These are phyloP conservation scores for Strigamia transsilvanica DNA, from an alignment of 2,888 invertebrate species.

Conservation along the genomic window DNA sequence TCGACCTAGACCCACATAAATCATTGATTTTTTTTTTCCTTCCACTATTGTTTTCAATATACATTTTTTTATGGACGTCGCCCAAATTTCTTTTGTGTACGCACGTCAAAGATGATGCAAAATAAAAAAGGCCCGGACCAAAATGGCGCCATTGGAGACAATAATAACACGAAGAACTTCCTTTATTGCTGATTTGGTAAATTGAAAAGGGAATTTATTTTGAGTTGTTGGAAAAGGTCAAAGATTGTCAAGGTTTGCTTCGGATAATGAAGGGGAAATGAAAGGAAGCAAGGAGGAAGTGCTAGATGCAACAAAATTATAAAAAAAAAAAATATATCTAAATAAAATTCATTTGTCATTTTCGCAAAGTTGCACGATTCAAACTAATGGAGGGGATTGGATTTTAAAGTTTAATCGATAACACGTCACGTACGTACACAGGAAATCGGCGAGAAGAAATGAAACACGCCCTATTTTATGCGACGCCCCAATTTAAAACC, in stretches of 20 bases:
- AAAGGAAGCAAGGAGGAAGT: conserved; percentile 26
- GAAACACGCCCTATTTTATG: conserved; percentile 12
- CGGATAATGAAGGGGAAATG: not conserved
- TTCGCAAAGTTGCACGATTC: not conserved
- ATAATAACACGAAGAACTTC: conserved; percentile 3
- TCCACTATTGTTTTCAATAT: not conserved
- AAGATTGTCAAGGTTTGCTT: not conserved
- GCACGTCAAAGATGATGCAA: not conserved
- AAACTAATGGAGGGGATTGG: conserved; percentile 19
- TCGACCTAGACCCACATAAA: not conserved
- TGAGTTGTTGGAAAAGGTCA: conserved; percentile 16
- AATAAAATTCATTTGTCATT: conserved; percentile 15
- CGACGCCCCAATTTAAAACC: not conserved
- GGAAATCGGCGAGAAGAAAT: not conserved
- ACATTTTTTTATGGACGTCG: not conserved
- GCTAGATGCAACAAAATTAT: not conserved
- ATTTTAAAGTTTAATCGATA: conserved; percentile 5
- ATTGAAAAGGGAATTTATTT: conserved; percentile 20
- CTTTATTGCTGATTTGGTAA: conserved; percentile 14
- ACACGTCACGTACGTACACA: not conserved
- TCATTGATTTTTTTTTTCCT: not conserved
- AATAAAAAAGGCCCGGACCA: not conserved
- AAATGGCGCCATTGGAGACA: conserved; percentile 21
- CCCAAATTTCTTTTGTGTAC: not conserved
- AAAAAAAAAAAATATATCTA: too few species aligned